Evolutionary conservation across 2,113 vertebrate species (phyloP), one percentile per base, ranked within the genome.

Genomic region (Forbesichthys agassizii): DNA sequence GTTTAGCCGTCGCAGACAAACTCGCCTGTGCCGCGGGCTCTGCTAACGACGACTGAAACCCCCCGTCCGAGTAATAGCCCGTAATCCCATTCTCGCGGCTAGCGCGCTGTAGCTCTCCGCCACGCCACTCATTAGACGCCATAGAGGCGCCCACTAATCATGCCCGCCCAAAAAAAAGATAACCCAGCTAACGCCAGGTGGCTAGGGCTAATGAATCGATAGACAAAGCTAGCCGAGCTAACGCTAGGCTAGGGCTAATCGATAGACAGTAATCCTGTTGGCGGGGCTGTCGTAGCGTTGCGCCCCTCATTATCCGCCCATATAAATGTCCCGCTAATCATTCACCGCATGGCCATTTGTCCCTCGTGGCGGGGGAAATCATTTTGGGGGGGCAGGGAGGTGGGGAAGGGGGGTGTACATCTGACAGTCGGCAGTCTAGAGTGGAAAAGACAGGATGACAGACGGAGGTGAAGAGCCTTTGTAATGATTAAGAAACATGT

Each of bases 101-200:
- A 75, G 84, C 82, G 72, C 62, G 64, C 72, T 82, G 60, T 68
- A 73, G 80, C 84, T 78, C 77, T 84, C 82, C 33, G 13, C 70
- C 55, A 78, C 78, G 64, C 65, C 64, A 74, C 81, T 90, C 87
- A 91, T 93, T 90, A 91, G 81, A 78, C 83, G 79, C 84, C 79
- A 82, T 84, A 91, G 85, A 90, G 86, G 89, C 82, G 71, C 74
- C 81, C 79, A 74, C 86, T 91, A 90, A 90, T 91, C 83, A 89
- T 64, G 66, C 73, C 65, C 68, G 61, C 49, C 61, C 75, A 1
- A 27, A 71, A 72, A 11, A 76, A 57, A 68, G 79, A 81, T 83
- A 83, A 78, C 69, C 65, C 9, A 69, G 84, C 87, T 86, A 85
- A 86, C 49, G 84, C 85, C 86, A 88, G 27, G 20, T 20, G 79